Evolutionary conservation across 2,888 invertebrate species (phyloP), one percentile per base, ranked within the genome.

Genomic region (Corythucha ciliata): DNA sequence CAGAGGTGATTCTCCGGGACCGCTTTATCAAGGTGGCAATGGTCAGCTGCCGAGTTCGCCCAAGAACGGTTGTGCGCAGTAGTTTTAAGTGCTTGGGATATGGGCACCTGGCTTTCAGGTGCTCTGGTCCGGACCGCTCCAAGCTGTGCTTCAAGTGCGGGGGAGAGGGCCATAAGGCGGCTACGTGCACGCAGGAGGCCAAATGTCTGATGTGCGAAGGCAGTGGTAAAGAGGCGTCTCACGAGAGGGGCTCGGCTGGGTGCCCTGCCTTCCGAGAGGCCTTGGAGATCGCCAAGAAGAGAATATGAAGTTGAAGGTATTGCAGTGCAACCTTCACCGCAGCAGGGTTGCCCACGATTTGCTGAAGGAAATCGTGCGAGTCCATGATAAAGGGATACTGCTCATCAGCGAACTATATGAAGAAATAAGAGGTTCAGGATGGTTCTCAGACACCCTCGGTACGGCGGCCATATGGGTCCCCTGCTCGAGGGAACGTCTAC

Each of bases 341-440:
- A 58, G 59, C 34, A 50, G 32, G 20, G 49, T 49, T 4, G 57
- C 59, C 0, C 20, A 58, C 12, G 40, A 54, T 10, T 52, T 61
- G 1, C 40, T 58, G 5, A 12, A 21, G 2, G 59, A 59, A 34
- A 40, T 56, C 1, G 36, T 26, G 1, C 8, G 45, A 44, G 46
- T 46, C 49, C 41, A 48, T 6, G 22, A 42, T 10, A 49, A 48
- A 5, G 55, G 55, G 33, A 14, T 55, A 26, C 16, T 57, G 6
- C 26, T 60, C n/a, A 40, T 57, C 29, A 53, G 57, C 37, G 60
- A 61, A n/a, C 60, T 58, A 37, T 58, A 61, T 37, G 26, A 44
- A 25, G 27, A 45, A 20, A 45, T 27, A 14, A 25, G 51, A 29
- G 29, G 29, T 8, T n/a, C 29, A 29, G 29, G n/a, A 8, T 29